Evolutionary conservation across 92 coral and sea anemone species (phyloP).

Genomic region (Galaxea fascicularis): DNA sequence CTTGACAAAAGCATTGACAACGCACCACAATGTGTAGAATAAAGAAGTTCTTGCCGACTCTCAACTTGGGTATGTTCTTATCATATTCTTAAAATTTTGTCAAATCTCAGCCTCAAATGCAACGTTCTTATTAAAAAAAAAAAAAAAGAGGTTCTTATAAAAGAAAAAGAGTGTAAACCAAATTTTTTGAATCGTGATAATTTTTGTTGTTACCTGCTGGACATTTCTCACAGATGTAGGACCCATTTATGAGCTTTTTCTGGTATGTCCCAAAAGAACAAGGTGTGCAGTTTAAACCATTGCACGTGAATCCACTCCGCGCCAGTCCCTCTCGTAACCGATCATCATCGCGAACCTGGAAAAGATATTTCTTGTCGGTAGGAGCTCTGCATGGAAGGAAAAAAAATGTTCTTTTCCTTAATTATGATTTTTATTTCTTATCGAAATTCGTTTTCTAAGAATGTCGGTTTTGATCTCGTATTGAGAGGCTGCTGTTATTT

Average conservation of each 20-base stretch:
- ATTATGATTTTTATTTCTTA: not conserved
- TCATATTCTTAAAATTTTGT: no score
- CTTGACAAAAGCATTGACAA: no score
- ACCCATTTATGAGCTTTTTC: constrained; percentile 35
- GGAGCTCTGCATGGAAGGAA: constrained; percentile 60
- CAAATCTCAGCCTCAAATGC: no score
- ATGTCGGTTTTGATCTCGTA: not conserved
- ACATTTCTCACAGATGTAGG: constrained; percentile 68
- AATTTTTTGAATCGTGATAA: no score
- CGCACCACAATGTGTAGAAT: no score
- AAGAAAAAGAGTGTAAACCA: no score
- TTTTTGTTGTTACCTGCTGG: constrained; percentile 67
- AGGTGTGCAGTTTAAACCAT: constrained; percentile 54
- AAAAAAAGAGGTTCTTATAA: no score
- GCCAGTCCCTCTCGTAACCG: constrained; percentile 71
- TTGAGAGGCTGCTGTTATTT: not conserved
- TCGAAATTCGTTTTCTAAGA: not conserved
- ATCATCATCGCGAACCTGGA: constrained; percentile 59
- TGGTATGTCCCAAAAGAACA: constrained; percentile 80
- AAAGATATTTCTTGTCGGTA: constrained; percentile 50
- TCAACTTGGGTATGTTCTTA: no score
- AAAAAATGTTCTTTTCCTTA: not conserved
- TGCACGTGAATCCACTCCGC: constrained; percentile 74
- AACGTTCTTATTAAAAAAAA: no score
- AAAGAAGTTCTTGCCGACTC: no score